phyloP scores from a whole-genome alignment of 2,797 vertebrate species.

The Columba guinea region DNA sequence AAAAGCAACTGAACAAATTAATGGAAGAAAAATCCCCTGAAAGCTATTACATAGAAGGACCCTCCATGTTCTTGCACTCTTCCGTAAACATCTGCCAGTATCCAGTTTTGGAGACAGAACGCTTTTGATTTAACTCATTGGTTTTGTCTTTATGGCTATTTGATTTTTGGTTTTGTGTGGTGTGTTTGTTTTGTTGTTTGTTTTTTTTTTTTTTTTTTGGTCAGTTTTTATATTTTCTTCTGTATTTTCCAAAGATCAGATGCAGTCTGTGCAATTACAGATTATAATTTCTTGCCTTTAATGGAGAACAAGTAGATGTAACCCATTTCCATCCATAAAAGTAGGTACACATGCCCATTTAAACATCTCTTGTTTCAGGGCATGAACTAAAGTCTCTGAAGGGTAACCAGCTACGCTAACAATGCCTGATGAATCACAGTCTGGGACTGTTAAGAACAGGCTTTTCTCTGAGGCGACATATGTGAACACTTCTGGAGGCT shows the following conservation, averaged over 20 bases:
- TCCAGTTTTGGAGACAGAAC: not conserved
- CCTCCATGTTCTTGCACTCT: not conserved
- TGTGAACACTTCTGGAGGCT: slow-evolving; percentile 2
- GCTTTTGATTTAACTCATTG: not conserved
- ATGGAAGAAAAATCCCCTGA: not conserved
- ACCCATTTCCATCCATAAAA: not conserved
- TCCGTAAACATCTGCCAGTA: not conserved
- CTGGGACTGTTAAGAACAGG: not conserved
- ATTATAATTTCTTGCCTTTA: not conserved
- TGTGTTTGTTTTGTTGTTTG: no score
- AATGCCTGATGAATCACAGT: not conserved
- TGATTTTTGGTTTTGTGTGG: no score
- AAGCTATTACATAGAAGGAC: not conserved
- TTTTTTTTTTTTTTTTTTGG: fast-evolving
- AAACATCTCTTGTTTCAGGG: not conserved
- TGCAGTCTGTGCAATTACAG: not conserved
- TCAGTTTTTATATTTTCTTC: not conserved
- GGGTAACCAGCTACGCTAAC: not conserved
- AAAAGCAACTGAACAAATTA: not conserved
- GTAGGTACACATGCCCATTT: not conserved
- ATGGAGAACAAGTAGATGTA: not conserved
- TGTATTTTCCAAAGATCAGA: not conserved
- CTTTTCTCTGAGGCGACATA: slow-evolving; percentile 22
- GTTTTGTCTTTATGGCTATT: not conserved
- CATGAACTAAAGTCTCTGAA: not conserved